A percentile compares a stretch with the other conserved stretches of the same genome.
These are phyloP conservation scores for Syngnathus typhle DNA, from an alignment of 2,113 vertebrate genomes.

Conservation along the genomic window DNA sequence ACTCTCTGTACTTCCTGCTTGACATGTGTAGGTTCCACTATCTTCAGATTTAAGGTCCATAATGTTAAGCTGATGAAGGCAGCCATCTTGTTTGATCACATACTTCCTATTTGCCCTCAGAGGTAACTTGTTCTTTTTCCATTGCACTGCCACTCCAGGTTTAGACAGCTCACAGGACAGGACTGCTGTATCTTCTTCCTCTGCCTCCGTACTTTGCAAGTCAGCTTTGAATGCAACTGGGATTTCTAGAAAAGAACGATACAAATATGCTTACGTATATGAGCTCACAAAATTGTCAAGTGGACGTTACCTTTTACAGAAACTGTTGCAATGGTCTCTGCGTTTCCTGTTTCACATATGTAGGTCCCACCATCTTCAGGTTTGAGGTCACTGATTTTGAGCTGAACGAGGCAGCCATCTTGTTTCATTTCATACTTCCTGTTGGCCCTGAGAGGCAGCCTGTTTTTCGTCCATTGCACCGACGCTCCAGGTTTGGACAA, in stretches of 20 bases:
- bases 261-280: not conserved
- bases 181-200: conserved; percentile 26
- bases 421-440: conserved; percentile 71
- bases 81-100: conserved; percentile 46
- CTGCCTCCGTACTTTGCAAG: conserved; percentile 23
- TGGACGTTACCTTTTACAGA: conserved; percentile 67
- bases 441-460: conserved; percentile 52
- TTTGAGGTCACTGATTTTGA: conserved; percentile 62
- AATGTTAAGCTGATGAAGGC: conserved; percentile 35
- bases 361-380: conserved; percentile 72
- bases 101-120: conserved; percentile 42
- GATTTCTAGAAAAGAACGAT: conserved; percentile 18
- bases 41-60: conserved; percentile 45
- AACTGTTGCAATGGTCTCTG: conserved; percentile 64
- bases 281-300: not conserved
- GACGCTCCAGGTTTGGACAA: conserved; percentile 65
- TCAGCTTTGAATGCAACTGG: conserved; percentile 25
- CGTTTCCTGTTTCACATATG: conserved; percentile 68
- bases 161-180: conserved; percentile 52
- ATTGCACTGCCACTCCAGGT: conserved; percentile 33
- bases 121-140: conserved; percentile 42
- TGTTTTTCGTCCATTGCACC: conserved; percentile 71
- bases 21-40: conserved; percentile 44
- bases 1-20: conserved; percentile 34
- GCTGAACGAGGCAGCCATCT: conserved; percentile 61